Evolutionary conservation across 2,797 vertebrate genomes (phyloP).

Genomic region (Pangasius macronema): DNA sequence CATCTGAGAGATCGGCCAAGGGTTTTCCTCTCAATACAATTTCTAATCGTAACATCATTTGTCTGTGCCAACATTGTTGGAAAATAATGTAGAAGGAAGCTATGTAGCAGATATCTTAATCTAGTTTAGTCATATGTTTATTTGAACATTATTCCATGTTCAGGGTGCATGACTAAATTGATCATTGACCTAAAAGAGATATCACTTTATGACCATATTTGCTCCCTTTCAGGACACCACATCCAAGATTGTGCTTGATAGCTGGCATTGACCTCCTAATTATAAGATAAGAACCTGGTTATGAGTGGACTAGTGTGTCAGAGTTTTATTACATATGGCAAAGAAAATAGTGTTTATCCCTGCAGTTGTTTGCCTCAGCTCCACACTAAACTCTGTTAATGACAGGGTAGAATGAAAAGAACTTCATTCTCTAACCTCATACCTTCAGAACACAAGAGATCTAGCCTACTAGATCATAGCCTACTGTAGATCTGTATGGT

Average conservation of each 20-base stretch:
- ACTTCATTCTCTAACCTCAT: background rate
- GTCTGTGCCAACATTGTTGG: background rate
- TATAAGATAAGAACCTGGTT: constrained; percentile 47
- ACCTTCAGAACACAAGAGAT: background rate
- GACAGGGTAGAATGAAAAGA: background rate
- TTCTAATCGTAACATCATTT: constrained; percentile 42
- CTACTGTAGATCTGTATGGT: background rate
- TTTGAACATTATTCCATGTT: background rate
- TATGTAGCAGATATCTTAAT: background rate
- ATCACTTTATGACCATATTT: constrained; percentile 38
- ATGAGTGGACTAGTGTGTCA: constrained; percentile 19
- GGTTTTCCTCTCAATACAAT: constrained; percentile 12
- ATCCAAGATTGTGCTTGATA: constrained; percentile 19
- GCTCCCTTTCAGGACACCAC: background rate
- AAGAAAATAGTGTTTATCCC: constrained; percentile 8
- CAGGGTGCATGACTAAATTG: constrained; percentile 30
- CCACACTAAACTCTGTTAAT: background rate
- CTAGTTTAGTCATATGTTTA: background rate
- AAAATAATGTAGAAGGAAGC: background rate
- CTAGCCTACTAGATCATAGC: too few relatives aligned
- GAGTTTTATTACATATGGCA: constrained; percentile 16
- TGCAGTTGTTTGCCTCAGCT: background rate
- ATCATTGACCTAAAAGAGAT: constrained; percentile 39
- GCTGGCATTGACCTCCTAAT: constrained; percentile 36
- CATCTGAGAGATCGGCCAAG: background rate